Percentiles rank a stretch among this genome's conserved stretches.
Evolutionary conservation across 2,113 vertebrate genomes (phyloP).

Genomic region (Eretmochelys imbricata): DNA sequence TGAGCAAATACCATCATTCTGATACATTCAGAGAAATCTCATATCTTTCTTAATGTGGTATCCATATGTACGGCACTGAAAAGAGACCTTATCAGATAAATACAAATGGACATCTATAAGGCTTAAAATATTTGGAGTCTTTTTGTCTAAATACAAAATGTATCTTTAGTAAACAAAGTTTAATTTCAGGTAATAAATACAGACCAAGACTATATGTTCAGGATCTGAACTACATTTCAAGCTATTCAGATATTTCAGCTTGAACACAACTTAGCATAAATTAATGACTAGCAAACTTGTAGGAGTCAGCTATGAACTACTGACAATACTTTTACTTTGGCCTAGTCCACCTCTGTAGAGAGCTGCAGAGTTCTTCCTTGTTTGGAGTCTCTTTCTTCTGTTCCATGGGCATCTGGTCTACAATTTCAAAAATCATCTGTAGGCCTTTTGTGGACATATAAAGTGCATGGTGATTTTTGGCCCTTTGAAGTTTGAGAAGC

Average conservation of each 20-base stretch:
- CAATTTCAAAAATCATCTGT: slow-evolving; percentile 31
- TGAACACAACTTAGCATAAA: neutral
- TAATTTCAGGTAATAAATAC: neutral
- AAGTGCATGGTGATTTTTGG: neutral
- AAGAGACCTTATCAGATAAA: neutral
- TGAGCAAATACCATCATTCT: neutral
- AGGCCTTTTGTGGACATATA: neutral
- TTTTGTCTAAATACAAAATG: too few species aligned
- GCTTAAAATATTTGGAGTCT: too few species aligned
- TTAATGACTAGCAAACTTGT: neutral
- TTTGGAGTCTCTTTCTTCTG: neutral
- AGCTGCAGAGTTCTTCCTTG: neutral
- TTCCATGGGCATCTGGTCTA: slow-evolving; percentile 7
- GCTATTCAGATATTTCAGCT: neutral
- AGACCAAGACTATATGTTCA: neutral
- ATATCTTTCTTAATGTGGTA: neutral
- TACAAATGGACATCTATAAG: neutral
- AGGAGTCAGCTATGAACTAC: neutral
- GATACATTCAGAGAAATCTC: too few species aligned
- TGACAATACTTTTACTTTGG: neutral
- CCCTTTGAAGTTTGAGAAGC: slow-evolving; percentile 13
- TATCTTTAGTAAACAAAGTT: neutral
- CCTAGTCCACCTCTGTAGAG: neutral
- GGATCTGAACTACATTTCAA: neutral
- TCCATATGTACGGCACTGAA: neutral